Conservation (phyloP, 2,888 invertebrate species). For the Flexamia atlantica region DNA sequence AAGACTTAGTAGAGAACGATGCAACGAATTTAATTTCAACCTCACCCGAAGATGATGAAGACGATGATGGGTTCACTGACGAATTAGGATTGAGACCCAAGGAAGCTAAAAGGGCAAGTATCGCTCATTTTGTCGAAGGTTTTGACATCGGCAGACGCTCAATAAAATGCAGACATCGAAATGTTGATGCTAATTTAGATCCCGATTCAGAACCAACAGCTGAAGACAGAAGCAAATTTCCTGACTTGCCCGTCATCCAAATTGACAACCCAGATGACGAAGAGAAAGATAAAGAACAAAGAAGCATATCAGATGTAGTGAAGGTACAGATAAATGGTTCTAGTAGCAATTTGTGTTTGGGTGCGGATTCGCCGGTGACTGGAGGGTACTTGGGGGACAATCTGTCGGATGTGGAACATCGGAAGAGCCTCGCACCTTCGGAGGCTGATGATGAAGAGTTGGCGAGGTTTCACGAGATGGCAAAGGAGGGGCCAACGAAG, state of each 20-base stretch:
- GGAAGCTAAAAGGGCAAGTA: conserved; percentile 77
- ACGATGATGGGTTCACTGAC: conserved; percentile 69
- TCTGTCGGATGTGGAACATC: conserved; percentile 59
- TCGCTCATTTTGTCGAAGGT: conserved; percentile 90
- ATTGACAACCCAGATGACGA: conserved; percentile 67
- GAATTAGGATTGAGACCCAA: conserved; percentile 67
- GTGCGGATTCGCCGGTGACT: conserved; percentile 23
- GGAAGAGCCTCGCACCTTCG: conserved; percentile 69
- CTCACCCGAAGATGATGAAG: conserved; percentile 71
- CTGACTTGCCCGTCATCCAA: conserved; percentile 67
- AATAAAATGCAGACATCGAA: conserved; percentile 77
- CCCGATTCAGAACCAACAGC: conserved; percentile 49
- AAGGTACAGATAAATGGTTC: conserved; percentile 68
- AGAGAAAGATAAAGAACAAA: conserved; percentile 65
- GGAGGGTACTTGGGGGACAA: conserved; percentile 27
- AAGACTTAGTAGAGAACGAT: conserved; percentile 68
- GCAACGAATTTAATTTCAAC: conserved; percentile 71
- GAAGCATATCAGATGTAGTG: conserved; percentile 50
- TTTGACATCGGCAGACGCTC: conserved; percentile 88
- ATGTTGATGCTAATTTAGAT: conserved; percentile 65
- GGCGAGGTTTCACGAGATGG: conserved; percentile 67
- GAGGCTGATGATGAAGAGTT: conserved; percentile 71
- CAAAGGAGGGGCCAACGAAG: conserved; percentile 61
- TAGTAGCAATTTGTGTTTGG: conserved; percentile 67
- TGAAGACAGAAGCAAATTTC: conserved; percentile 59